phyloP scores from a whole-genome alignment of 2,888 invertebrate species.

The Syrphus vitripennis region DNA sequence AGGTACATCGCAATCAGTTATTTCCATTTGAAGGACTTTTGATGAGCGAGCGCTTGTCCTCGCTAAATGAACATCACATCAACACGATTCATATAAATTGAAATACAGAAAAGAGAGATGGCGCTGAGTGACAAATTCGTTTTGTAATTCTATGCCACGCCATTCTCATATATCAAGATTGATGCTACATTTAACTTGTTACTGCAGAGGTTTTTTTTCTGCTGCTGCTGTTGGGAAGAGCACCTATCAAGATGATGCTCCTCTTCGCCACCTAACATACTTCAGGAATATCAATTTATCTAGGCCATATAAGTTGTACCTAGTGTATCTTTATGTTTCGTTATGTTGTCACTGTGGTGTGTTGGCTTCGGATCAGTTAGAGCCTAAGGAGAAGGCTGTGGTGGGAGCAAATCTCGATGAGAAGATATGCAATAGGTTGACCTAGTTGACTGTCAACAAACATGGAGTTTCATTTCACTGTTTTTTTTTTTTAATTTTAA shows the following conservation, averaged over 20 bases:
- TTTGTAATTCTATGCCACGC: constrained; percentile 52
- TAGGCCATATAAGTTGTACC: constrained; percentile 64
- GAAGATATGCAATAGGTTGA: constrained; percentile 55
- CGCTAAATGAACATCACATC: constrained; percentile 21
- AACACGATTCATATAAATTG: background rate
- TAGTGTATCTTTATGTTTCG: constrained; percentile 41
- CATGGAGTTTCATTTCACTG: constrained; percentile 59
- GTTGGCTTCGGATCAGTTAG: constrained; percentile 21
- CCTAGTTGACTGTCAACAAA: constrained; percentile 62
- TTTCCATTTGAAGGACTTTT: constrained; percentile 61
- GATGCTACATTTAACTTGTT: constrained; percentile 11
- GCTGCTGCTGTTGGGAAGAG: background rate
- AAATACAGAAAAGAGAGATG: background rate
- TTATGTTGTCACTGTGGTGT: constrained; percentile 49
- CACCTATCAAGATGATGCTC: background rate
- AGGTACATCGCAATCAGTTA: background rate
- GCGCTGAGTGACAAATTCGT: constrained; percentile 59
- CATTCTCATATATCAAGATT: constrained; percentile 46
- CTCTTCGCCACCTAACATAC: background rate
- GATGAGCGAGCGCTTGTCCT: constrained; percentile 45
- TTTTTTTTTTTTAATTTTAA: constrained; percentile 16
- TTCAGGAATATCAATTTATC: constrained; percentile 64
- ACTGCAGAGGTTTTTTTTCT: too few relatives aligned
- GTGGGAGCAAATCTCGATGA: background rate
- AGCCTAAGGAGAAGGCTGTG: background rate